Conservation (phyloP, 2,888 invertebrate species). For the Chrysolina americana region DNA sequence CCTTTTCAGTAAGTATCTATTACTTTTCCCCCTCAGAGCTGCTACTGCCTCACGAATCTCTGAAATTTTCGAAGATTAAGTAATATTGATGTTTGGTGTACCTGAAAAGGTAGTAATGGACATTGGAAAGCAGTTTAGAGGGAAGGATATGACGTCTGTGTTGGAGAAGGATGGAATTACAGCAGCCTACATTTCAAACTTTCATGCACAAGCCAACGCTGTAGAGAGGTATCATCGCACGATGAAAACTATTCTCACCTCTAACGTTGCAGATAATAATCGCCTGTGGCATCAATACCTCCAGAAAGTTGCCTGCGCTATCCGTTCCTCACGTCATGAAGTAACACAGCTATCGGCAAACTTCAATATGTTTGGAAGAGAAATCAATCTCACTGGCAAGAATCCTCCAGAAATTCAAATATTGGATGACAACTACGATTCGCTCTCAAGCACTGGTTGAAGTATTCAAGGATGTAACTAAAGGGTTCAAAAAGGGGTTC, state of each 20-base stretch:
- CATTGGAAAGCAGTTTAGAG: neutral
- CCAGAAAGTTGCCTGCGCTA: neutral
- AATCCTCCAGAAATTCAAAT: neutral
- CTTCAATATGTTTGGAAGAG: neutral
- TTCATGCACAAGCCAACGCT: conserved; percentile 33
- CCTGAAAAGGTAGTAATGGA: conserved; percentile 32
- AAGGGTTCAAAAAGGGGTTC: neutral
- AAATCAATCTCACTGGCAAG: neutral
- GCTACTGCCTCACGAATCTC: conserved; percentile 37
- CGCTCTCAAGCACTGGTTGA: neutral
- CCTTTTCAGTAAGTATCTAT: conserved; percentile 46
- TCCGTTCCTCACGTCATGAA: neutral
- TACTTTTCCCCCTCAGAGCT: conserved; percentile 42
- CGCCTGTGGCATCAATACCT: neutral
- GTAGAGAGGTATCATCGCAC: neutral
- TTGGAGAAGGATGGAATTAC: conserved; percentile 34
- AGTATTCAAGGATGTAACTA: neutral
- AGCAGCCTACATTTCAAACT: conserved; percentile 36
- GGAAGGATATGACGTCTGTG: neutral
- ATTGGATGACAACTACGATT: neutral
- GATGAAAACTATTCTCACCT: neutral
- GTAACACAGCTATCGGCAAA: neutral
- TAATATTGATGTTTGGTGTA: conserved; percentile 46
- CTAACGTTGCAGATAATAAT: neutral
- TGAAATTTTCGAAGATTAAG: conserved; percentile 41